Base-by-base conservation (phyloP, 1,140 invertebrate genomes). In the Drosophila erecta region DNA sequence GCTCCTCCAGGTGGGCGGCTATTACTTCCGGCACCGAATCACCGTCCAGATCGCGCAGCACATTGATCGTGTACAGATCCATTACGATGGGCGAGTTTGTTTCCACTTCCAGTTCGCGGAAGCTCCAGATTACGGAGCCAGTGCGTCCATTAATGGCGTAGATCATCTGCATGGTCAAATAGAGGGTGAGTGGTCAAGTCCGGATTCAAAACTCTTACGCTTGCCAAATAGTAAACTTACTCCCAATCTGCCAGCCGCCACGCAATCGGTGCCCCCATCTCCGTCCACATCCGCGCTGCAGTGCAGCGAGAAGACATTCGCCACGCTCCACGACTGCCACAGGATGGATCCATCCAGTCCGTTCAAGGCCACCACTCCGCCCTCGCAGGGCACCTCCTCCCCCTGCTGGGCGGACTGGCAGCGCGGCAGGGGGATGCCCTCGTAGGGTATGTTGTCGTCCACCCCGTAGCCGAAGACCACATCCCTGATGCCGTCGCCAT, bases 401-500 rank as follows among this genome's bases (percentile, higher is more conserved):
- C 64, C 79, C 35, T 85, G 80, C 43, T 87, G 86, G 3, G 86
- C 60, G 4, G 80, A 84, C 60, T 81, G 85, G 56, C 92, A 92
- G n/a, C 91, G 84, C 0, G 91, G 91, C 53, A 92, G 35, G 0
- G 84, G 70, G 11, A 87, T 83, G 20, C 90, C 85, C 55, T 92
- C 91, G 17, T 90, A 91, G 46, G 90, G 91, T 37, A 92, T 92
- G 43, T 87, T 92, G 37, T 92, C 91, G 53, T 92, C 91, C 92
- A 96, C 96, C 46, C 95, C 96, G 92, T 96, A 97, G 70, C 96
- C 96, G 47, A 97, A 93, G 53, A 97, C 94, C 38, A 97, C 93
- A 92, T 98, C 97, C 35, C 95, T 93, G 20, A 96, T 81, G 30
- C 94, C 94, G 93, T 98, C 96, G 8, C 92, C 85, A 93, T 97